Evolutionary conservation across 1,140 invertebrate genomes (phyloP).

Genomic region (Aphis gossypii): DNA sequence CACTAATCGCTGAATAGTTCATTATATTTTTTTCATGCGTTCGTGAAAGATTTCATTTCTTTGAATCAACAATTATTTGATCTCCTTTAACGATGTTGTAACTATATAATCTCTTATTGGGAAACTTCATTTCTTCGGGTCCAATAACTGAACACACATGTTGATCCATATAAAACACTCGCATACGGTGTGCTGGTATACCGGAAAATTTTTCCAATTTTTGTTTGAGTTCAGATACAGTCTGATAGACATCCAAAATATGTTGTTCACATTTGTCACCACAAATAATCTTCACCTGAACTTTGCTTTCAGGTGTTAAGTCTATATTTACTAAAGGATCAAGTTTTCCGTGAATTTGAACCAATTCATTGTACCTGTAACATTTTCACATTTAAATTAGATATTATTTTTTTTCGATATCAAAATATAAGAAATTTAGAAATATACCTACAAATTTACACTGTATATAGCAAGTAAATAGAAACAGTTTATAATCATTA

Average conservation of each 20-base stretch:
- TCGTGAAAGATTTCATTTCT: conserved; percentile 58
- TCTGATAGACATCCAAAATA: conserved; percentile 65
- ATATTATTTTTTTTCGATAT: too few species aligned
- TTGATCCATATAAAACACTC: conserved; percentile 81
- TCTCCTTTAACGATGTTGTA: conserved; percentile 90
- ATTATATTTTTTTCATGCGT: background rate
- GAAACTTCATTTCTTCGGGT: conserved; percentile 86
- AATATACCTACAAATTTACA: too few species aligned
- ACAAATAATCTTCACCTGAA: conserved; percentile 83
- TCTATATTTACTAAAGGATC: conserved; percentile 87
- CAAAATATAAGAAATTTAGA: too few species aligned
- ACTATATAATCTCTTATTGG: conserved; percentile 86
- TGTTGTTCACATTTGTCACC: conserved; percentile 70
- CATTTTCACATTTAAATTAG: conserved; percentile 1
- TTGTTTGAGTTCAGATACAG: conserved; percentile 76
- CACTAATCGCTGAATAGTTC: background rate
- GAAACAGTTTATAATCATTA: too few species aligned
- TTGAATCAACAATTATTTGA: conserved; percentile 84
- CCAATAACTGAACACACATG: conserved; percentile 70
- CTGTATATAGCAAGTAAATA: too few species aligned
- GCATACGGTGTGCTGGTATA: conserved; percentile 81
- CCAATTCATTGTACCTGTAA: conserved; percentile 80
- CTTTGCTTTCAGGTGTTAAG: conserved; percentile 82
- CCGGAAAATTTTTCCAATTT: conserved; percentile 81
- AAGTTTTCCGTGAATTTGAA: conserved; percentile 83